Conservation (phyloP, 2,888 invertebrate species). For the Cybosia mesomella region DNA sequence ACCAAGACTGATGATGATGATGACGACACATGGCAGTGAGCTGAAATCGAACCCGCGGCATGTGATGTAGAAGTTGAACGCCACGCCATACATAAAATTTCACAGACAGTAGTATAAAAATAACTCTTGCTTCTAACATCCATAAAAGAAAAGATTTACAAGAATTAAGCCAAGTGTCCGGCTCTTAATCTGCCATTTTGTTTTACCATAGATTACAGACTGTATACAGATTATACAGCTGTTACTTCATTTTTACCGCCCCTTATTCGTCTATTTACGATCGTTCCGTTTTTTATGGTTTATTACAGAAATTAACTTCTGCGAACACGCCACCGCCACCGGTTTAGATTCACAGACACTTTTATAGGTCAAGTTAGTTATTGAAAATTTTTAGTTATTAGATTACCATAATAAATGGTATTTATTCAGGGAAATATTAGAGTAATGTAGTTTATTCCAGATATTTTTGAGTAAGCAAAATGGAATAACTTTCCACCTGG, state of each 20-base stretch:
- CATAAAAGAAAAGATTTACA: not conserved
- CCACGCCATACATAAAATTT: not conserved
- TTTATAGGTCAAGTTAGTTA: constrained; percentile 10
- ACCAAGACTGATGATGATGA: too few relatives aligned
- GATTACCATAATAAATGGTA: too few relatives aligned
- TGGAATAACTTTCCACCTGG: too few relatives aligned
- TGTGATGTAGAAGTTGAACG: too few relatives aligned
- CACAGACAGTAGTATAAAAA: not conserved
- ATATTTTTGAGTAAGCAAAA: too few relatives aligned
- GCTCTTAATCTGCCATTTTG: constrained; percentile 14
- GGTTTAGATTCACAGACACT: constrained; percentile 18
- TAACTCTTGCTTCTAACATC: not conserved
- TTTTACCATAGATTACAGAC: constrained; percentile 15
- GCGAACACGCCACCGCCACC: constrained; percentile 17
- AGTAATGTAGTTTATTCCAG: too few relatives aligned
- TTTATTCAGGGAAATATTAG: not conserved
- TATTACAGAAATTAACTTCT: constrained; percentile 22
- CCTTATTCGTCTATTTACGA: constrained; percentile 18
- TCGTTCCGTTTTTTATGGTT: constrained; percentile 16
- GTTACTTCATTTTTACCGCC: constrained; percentile 17
- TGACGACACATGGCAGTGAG: too few relatives aligned
- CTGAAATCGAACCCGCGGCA: too few relatives aligned
- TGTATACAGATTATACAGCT: constrained; percentile 14
- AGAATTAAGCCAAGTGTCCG: not conserved
- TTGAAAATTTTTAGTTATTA: not conserved